These are phyloP conservation scores for Copidosoma aretas DNA, from an alignment of 2,888 invertebrate genomes.

Conservation along the genomic window DNA sequence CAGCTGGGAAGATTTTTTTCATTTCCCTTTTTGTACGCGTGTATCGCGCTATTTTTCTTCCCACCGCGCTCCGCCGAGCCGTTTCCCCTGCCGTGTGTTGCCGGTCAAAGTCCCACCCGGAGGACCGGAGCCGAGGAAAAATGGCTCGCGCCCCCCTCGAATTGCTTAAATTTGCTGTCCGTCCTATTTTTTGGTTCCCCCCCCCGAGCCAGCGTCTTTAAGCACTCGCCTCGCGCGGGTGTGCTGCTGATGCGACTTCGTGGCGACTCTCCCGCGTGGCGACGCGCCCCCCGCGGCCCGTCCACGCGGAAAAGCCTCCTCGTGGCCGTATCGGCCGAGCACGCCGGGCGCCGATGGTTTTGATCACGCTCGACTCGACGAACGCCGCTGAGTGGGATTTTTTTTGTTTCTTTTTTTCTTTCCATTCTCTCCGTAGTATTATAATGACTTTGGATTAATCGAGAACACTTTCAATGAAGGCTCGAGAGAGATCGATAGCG, in stretches of 20 bases:
- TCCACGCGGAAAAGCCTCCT: constrained; percentile 35
- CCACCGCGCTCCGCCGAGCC: no score
- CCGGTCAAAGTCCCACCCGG: no score
- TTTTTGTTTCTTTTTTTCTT: not conserved
- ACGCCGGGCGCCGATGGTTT: constrained; percentile 10
- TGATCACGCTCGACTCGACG: constrained; percentile 33
- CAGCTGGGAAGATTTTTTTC: no score
- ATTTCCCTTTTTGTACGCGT: no score
- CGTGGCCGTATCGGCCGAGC: constrained; percentile 28
- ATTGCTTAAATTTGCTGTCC: constrained; percentile 35
- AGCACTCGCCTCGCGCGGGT: constrained; percentile 24
- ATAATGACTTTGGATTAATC: not conserved
- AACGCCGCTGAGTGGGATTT: constrained; percentile 15
- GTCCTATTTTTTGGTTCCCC: not conserved
- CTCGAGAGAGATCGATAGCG: no score
- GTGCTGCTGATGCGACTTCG: constrained; percentile 29
- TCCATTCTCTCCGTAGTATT: not conserved
- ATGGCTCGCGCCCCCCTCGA: constrained; percentile 20
- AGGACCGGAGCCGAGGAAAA: no score
- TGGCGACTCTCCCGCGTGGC: constrained; percentile 33
- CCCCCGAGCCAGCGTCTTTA: constrained; percentile 30
- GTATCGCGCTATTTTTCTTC: constrained; percentile 31
- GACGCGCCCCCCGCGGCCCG: not conserved
- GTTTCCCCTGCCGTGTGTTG: no score
- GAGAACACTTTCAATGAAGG: not conserved